phyloP scores from a whole-genome alignment of 2,113 vertebrate species.

The Gymnocephalus cernua region DNA sequence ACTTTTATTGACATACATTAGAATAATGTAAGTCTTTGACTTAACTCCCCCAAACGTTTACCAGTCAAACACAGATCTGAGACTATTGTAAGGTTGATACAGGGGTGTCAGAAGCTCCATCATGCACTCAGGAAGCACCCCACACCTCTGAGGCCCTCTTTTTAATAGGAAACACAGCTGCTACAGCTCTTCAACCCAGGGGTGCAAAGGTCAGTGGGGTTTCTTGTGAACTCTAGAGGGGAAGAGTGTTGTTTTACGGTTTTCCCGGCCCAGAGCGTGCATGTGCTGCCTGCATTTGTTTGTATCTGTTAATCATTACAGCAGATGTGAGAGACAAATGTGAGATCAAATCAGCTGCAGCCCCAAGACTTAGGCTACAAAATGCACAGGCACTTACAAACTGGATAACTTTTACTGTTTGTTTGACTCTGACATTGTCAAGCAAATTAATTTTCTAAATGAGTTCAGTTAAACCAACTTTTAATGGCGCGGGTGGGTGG shows the following conservation, averaged over 20 bases:
- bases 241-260: conserved; percentile 35
- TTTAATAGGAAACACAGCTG: conserved; percentile 68
- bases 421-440: background rate
- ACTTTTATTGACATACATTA: conserved; percentile 58
- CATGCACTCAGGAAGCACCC: conserved; percentile 3
- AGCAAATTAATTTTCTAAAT: conserved; percentile 10
- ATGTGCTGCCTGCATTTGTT: conserved; percentile 27
- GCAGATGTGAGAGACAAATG: conserved; percentile 58
- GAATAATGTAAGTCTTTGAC: conserved; percentile 15
- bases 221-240: conserved; percentile 31
- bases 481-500: too few relatives aligned
- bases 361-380: background rate
- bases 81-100: background rate
- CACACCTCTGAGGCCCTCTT: background rate
- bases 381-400: background rate
- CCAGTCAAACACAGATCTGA: conserved; percentile 14
- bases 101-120: background rate
- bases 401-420: background rate
- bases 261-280: background rate
- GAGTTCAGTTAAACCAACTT: conserved; percentile 4
- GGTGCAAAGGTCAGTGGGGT: conserved; percentile 49
- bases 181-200: conserved; percentile 23
- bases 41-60: background rate
- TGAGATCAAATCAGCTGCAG: conserved; percentile 26
- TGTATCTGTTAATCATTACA: conserved; percentile 55